phyloP scores from a whole-genome alignment of 2,888 invertebrate species.

The Deroplatys truncata region DNA sequence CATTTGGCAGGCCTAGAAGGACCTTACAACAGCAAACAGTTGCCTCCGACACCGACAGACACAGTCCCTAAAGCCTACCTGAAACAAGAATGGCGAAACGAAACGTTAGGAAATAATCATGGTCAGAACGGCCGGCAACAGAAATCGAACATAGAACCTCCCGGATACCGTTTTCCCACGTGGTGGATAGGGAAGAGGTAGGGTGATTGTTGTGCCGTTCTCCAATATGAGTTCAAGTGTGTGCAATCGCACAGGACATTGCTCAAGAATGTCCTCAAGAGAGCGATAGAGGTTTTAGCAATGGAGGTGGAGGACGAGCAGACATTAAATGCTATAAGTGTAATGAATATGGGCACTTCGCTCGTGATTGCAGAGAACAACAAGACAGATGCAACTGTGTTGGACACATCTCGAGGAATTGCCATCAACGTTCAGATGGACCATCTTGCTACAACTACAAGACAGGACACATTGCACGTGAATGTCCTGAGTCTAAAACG shows the following conservation, averaged over 20 bases:
- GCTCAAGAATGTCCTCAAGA: constrained; percentile 87
- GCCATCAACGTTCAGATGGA: constrained; percentile 60
- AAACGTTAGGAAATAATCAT: too few relatives aligned
- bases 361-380: constrained; percentile 90
- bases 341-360: constrained; percentile 89
- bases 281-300: constrained; percentile 51
- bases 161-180: too few relatives aligned
- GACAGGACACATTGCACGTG: constrained; percentile 78
- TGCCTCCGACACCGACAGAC: too few relatives aligned
- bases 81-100: too few relatives aligned
- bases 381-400: constrained; percentile 85
- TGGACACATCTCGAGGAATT: constrained; percentile 91
- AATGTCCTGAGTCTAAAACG: constrained; percentile 42
- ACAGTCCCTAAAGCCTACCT: too few relatives aligned
- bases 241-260: constrained; percentile 87
- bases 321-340: constrained; percentile 85
- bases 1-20: too few relatives aligned
- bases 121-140: too few relatives aligned
- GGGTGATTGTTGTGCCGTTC: constrained; percentile 18
- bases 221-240: constrained; percentile 72
- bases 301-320: constrained; percentile 46
- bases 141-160: too few relatives aligned
- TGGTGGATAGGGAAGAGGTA: constrained; percentile 25
- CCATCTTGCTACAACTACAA: constrained; percentile 94
- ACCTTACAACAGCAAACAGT: too few relatives aligned